phyloP scores from a whole-genome alignment of 2,113 vertebrate species.

The Pseudopodoces humilis region DNA sequence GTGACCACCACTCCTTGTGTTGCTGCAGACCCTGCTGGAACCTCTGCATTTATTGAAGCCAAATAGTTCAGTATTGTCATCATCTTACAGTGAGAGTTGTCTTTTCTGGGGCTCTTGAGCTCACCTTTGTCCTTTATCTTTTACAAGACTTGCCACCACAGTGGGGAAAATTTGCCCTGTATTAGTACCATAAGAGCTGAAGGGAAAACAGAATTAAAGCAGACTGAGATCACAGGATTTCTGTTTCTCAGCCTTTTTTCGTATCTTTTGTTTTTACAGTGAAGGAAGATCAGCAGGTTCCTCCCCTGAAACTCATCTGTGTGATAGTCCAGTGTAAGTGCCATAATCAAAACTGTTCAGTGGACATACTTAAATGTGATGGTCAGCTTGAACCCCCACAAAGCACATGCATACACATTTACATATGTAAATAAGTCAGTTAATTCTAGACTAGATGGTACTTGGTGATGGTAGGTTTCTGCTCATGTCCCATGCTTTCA shows the following conservation, averaged over 20 bases:
- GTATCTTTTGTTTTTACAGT: constrained; percentile 58
- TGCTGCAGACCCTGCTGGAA: not conserved
- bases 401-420: not conserved
- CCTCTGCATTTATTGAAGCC: not conserved
- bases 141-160: not conserved
- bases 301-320: constrained; percentile 55
- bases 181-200: not conserved
- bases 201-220: not conserved
- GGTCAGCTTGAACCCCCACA: not conserved
- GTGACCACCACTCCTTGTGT: not conserved
- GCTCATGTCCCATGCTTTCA: not conserved
- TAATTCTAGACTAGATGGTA: not conserved
- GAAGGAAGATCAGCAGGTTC: constrained; percentile 54
- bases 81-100: not conserved
- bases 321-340: constrained; percentile 77
- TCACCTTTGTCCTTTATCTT: not conserved
- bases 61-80: not conserved
- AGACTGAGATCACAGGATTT: not conserved
- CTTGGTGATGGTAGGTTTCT: not conserved
- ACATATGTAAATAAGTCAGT: not conserved
- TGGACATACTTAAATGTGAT: not conserved
- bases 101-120: not conserved
- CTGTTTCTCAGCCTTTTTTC: not conserved
- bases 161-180: not conserved
- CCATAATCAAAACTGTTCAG: not conserved